Evolutionary conservation across 2,113 vertebrate species (phyloP).

Genomic region (Bubo blakistoni): DNA sequence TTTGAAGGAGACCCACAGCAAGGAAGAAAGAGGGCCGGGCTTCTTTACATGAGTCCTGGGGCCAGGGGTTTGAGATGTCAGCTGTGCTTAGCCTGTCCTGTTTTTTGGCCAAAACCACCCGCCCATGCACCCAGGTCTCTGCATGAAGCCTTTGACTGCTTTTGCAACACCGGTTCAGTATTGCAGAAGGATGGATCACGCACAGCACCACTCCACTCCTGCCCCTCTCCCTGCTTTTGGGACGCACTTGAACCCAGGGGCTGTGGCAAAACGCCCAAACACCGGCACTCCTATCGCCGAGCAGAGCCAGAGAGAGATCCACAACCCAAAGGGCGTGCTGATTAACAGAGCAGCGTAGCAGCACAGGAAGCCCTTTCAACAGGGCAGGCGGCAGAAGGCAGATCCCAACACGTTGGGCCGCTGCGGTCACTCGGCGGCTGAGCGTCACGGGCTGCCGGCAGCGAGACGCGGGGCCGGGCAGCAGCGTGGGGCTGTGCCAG

Average conservation of each 20-base stretch:
- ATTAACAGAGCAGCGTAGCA: background rate
- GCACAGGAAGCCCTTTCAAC: constrained; percentile 18
- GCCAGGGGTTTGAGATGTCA: background rate
- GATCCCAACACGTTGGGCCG: constrained; percentile 8
- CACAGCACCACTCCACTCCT: background rate
- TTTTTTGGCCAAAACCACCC: background rate
- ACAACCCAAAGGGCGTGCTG: background rate
- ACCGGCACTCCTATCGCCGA: accelerated
- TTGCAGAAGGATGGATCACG: background rate
- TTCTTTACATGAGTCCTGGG: background rate
- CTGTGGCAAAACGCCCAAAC: background rate
- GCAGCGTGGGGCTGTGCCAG: background rate
- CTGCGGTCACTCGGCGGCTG: background rate
- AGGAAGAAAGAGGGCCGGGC: background rate
- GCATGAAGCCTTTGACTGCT: background rate
- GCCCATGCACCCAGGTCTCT: accelerated
- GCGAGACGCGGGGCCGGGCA: background rate
- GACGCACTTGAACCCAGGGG: accelerated
- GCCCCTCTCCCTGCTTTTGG: background rate
- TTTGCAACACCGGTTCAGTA: background rate
- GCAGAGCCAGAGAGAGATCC: background rate
- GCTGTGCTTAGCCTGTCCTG: background rate
- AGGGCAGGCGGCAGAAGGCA: constrained; percentile 14
- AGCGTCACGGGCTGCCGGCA: background rate
- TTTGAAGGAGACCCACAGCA: background rate